Conservation (phyloP, 2,888 invertebrate species). For the Baronia brevicornis region DNA sequence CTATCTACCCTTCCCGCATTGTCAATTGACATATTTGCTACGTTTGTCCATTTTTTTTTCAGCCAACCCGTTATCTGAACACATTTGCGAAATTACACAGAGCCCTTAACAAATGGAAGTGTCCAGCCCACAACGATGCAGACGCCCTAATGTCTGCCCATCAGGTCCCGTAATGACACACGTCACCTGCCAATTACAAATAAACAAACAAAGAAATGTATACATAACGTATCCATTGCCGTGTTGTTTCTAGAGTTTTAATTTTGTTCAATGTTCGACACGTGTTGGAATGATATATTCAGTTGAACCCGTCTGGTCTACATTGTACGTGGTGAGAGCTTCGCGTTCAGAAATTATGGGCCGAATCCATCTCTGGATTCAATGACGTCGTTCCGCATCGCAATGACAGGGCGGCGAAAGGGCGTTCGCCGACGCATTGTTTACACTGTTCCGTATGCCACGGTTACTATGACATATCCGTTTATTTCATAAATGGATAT, state of each 20-base stretch:
- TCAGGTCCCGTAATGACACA: constrained; percentile 69
- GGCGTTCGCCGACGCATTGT: constrained; percentile 40
- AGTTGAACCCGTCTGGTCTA: constrained; percentile 1
- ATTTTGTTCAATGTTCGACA: no score
- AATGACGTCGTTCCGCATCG: constrained; percentile 69
- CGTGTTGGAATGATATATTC: no score
- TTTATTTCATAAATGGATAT: no score
- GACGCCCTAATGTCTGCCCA: constrained; percentile 71
- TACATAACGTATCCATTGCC: constrained; percentile 28
- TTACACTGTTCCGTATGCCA: constrained; percentile 30
- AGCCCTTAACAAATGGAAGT: constrained; percentile 62
- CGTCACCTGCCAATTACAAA: constrained; percentile 63
- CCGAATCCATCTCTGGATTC: constrained; percentile 65
- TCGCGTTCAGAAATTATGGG: constrained; percentile 67
- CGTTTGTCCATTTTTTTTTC: constrained; percentile 41
- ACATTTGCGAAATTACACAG: constrained; percentile 64
- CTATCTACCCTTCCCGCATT: constrained; percentile 23
- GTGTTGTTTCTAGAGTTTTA: constrained; percentile 5
- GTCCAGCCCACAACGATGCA: constrained; percentile 54
- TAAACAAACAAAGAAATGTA: constrained; percentile 18
- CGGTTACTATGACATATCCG: constrained; percentile 14
- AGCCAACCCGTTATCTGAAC: constrained; percentile 42
- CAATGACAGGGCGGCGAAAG: constrained; percentile 66
- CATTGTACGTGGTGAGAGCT: constrained; percentile 27
- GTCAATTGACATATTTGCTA: constrained; percentile 49